Base-by-base conservation (phyloP, 2,113 vertebrate species). In the Pangasianodon hypophthalmus region DNA sequence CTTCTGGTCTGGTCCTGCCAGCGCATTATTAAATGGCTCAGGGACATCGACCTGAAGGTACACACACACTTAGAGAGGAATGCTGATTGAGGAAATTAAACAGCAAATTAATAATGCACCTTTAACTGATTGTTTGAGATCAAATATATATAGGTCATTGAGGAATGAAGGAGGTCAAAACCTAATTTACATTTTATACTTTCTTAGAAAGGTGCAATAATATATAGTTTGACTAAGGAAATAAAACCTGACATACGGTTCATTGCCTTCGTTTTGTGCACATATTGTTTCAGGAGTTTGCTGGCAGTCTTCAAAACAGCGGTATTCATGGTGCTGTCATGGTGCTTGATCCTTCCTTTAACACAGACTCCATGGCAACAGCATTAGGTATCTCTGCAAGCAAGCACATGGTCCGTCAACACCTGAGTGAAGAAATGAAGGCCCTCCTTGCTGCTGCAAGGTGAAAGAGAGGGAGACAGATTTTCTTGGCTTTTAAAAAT, bases 41-140 rank as follows among this genome's bases (percentile, higher is more conserved):
- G 93, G 50, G 97, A 97, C 0, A 97, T 98, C 18, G 97, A 98
- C 89, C 93, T 98, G 54, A 97, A 97, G 96, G 97, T 97, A 92
- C 85, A 18, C 18, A 83, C 18, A 14, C 52, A 46, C 62, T 26
- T 54, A 13, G 6, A 79, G 8, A 75, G 48, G 60, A 29, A 69
- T n/a, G 8, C 46, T 52, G 4, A 80, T 16, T 67, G 4, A 77
- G 54, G 54, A 29, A 84, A 50, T 48, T 26, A 26, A 77, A 48
- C 9, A 4, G 75, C 44, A 13, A 77, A 24, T 46, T 14, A 80
- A 80, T 52, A 50, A 80, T 13, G 77, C 48, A 52, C 10, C 16
- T 44, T 24, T 21, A 75, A 46, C 41, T n/a, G 73, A 50, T 79
- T 50, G 41, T 52, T 52, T 52, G 26, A 80, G 21, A 77, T 77